Evolutionary conservation across 2,888 invertebrate genomes (phyloP).

Genomic region (Agrypnus murinus): DNA sequence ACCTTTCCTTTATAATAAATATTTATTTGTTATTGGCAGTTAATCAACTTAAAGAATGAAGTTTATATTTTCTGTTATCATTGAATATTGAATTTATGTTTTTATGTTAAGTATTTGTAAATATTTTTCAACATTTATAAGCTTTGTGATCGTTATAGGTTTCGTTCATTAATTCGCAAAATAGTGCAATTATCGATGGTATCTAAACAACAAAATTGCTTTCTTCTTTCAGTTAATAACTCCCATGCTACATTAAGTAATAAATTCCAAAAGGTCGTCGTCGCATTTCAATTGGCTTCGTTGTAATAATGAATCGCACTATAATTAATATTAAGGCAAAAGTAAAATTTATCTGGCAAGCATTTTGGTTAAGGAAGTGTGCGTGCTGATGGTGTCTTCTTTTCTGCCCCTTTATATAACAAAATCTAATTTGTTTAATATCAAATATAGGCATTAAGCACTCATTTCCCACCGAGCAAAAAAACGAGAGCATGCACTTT

Average conservation of each 20-base stretch:
- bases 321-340: background rate
- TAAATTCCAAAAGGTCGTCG: slow-evolving; percentile 30
- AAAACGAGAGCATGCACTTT: slow-evolving; percentile 52
- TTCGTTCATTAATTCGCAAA: no score
- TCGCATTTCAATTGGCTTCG: slow-evolving; percentile 10
- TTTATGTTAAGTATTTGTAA: no score
- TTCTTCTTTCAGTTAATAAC: background rate
- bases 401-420: slow-evolving; percentile 8
- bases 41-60: no score
- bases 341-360: slow-evolving; percentile 2
- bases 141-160: no score
- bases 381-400: slow-evolving; percentile 31
- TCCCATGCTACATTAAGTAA: slow-evolving; percentile 17
- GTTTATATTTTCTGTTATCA: no score
- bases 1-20: no score
- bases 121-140: no score
- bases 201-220: no score
- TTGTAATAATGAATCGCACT: slow-evolving; percentile 8
- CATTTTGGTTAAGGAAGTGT: slow-evolving; percentile 7
- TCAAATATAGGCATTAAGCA: slow-evolving; percentile 38
- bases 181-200: no score
- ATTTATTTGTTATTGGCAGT: no score
- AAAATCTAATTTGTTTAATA: slow-evolving; percentile 31
- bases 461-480: slow-evolving; percentile 45
- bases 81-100: no score